phyloP scores from a whole-genome alignment of 2,888 invertebrate species.

The Octonoba sinensis region DNA sequence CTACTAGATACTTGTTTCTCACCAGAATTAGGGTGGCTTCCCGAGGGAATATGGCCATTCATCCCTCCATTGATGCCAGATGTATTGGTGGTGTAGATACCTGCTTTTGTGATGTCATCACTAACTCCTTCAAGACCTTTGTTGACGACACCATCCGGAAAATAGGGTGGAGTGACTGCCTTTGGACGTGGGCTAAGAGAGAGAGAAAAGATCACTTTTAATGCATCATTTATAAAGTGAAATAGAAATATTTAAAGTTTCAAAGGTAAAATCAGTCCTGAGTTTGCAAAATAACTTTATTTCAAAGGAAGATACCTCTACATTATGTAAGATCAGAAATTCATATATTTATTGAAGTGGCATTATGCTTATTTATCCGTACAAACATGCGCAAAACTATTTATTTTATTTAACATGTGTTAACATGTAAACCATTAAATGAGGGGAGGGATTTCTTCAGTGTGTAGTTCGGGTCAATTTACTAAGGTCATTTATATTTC shows the following conservation, averaged over 20 bases:
- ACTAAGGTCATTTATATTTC: not conserved
- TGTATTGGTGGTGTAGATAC: constrained; percentile 77
- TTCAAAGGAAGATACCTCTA: no score
- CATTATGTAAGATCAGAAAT: no score
- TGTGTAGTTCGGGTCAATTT: not conserved
- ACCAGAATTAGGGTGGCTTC: constrained; percentile 63
- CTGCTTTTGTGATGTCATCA: constrained; percentile 82
- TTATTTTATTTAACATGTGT: no score
- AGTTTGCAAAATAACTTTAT: no score
- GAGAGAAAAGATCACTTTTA: not conserved
- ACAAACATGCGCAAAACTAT: no score
- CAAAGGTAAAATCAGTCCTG: no score
- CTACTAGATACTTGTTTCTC: constrained; percentile 28
- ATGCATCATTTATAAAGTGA: not conserved
- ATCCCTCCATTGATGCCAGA: constrained; percentile 63
- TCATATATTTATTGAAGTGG: no score
- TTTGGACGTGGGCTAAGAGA: constrained; percentile 63
- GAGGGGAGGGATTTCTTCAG: no score
- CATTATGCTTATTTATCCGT: not conserved
- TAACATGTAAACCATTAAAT: no score
- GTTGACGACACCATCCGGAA: constrained; percentile 89
- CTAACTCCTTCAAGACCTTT: constrained; percentile 91
- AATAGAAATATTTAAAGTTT: not conserved
- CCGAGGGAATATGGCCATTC: constrained; percentile 66
- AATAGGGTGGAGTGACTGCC: constrained; percentile 80